Base-by-base conservation (phyloP, 2,888 invertebrate genomes). In the Strigamia crassipes region DNA sequence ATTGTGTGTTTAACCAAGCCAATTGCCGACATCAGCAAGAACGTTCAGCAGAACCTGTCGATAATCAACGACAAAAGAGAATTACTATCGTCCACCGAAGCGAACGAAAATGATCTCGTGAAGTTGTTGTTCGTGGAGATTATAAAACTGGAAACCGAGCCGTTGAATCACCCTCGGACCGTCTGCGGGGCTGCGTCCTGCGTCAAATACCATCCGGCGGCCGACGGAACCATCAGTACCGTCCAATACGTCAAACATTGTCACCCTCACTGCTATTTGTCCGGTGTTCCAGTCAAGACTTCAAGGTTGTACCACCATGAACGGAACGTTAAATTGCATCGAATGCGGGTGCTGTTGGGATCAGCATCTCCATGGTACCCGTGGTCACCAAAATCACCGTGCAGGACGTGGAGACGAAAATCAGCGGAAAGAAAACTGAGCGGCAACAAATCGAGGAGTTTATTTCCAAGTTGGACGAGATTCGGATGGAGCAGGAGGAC, bases 1-100 rank as follows among this genome's bases (percentile, higher is more conserved):
- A 79, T 82, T 10, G 42, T 80, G 15, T 34, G 15, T 5, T 41
- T 82, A 42, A 79, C 79, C 8, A 80, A 80, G 38, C 82, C 82
- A 0, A 21, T 82, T n/a, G 82, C 66, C 6, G 80, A 82, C n/a
- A 42, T 82, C 15, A 79, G 38, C 15, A 56, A 80, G 27, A 80
- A 80, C 42, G 80, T 82, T 38, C 66, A 81, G 18, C 23, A 66
- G 12, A 82, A 82, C 41, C 38, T 79, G 10, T 41, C 73, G n/a
- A 31, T 61, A 3, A 41, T 82, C 18, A 66, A 61, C 21, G n/a
- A 41, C 6, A 78, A 66, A 8, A 31, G 27, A 6, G 73, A 82
- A 8, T 23, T 27, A 21, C 46, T 38, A 23, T n/a, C 31, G 21
- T 18, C 34, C 9, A 79, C 61, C 10, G 31, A 51, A 15, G 66